Evolutionary conservation across 2,888 invertebrate genomes (phyloP), one percentile per base, ranked within the genome.

Genomic region (Gymnoscelis rufifasciata): DNA sequence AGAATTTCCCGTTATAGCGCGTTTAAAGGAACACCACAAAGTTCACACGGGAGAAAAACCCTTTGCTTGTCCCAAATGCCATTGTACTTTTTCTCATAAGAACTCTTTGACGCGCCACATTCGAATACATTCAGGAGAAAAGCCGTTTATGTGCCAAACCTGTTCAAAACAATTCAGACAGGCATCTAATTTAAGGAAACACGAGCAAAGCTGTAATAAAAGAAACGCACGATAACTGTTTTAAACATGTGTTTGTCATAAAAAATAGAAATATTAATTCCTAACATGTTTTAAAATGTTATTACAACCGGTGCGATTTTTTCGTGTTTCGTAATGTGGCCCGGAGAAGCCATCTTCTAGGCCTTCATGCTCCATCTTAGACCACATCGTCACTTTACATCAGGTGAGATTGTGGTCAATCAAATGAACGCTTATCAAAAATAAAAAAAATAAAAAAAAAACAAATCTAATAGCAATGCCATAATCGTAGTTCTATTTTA

Each of bases 41-140:
- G 42, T n/a, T 1, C 47, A 47, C 6, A 47, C 38, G 0, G 42
- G 47, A 0, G 47, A 47, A 14, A 47, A 38, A 8, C 47, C 42
- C 1, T 11, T 29, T 24, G 7, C 35, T 3, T 47, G 42, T 4
- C n/a, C 33, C 7, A 6, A 24, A 13, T 47, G 47, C 15, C 0
- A 8, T 7, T 24, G 4, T 2, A 28, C 38, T 11, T 47, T 47
- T 2, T 31, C 42, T 7, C 33, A 42, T 28, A 33, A n/a, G 29
- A 11, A 41, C 7, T 42, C 47, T 29, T 12, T 47, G 2, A 33
- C 6, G 15, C 13, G 47, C 7, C 47, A 47, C 19, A 11, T 24
- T 0, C 24, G 42, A 12, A 42, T 11, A 1, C 47, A 47, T 14
- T 38, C 42, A 0, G 47, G 42, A n/a, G 42, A 42, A 26, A 47